Percentiles rank a stretch among this genome's conserved stretches.
These are phyloP conservation scores for Zygogramma bicolorata DNA, from an alignment of 2,888 invertebrate species.

Conservation along the genomic window DNA sequence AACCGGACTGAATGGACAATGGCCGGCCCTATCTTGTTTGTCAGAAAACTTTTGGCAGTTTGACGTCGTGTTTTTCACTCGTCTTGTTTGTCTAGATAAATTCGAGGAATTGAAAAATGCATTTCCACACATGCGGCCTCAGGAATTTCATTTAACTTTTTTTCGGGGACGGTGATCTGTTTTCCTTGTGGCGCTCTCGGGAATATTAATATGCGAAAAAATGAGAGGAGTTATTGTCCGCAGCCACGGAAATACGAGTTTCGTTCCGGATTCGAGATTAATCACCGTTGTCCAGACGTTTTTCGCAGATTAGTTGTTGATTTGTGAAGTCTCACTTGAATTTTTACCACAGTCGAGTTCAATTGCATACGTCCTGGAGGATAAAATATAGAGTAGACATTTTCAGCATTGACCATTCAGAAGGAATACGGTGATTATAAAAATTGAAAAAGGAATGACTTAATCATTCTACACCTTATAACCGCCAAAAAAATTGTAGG, in stretches of 20 bases:
- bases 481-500: no score
- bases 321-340: not conserved
- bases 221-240: slow-evolving; percentile 9
- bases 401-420: no score
- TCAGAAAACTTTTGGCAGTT: slow-evolving; percentile 65
- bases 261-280: slow-evolving; percentile 1
- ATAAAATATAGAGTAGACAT: no score
- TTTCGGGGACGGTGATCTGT: slow-evolving; percentile 36
- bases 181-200: slow-evolving; percentile 22
- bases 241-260: not conserved
- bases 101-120: slow-evolving; percentile 56
- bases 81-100: slow-evolving; percentile 40
- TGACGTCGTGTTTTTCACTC: slow-evolving; percentile 56
- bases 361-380: not conserved
- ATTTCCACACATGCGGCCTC: slow-evolving; percentile 55
- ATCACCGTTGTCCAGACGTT: slow-evolving; percentile 3
- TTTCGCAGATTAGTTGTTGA: not conserved
- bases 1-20: slow-evolving; percentile 49
- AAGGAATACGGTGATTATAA: no score
- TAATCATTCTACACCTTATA: no score
- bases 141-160: slow-evolving; percentile 53
- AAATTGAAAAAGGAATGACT: no score
- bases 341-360: not conserved
- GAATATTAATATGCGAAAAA: slow-evolving; percentile 18
- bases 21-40: slow-evolving; percentile 51